phyloP scores from a whole-genome alignment of 2,888 invertebrate species.

The Celastrina argiolus region DNA sequence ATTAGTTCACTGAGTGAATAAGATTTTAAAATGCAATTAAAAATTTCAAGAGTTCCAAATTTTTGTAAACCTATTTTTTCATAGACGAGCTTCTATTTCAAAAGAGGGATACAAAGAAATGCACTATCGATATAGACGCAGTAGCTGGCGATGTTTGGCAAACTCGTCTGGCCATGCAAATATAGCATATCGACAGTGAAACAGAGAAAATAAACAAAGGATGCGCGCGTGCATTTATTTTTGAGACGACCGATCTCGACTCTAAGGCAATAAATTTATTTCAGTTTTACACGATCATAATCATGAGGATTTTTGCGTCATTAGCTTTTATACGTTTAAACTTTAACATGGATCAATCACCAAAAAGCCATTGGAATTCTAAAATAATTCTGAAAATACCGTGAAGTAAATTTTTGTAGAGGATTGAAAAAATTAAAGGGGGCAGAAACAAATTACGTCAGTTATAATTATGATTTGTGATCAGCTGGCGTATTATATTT shows the following conservation, averaged over 20 bases:
- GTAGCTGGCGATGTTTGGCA: neutral
- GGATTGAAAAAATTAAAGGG: too few species aligned
- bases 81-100: neutral
- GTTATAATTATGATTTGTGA: too few species aligned
- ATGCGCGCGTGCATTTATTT: slow-evolving; percentile 25
- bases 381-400: too few species aligned
- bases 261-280: neutral
- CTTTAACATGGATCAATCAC: too few species aligned
- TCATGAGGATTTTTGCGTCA: neutral
- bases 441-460: too few species aligned
- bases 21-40: too few species aligned
- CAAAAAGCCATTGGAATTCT: too few species aligned
- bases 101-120: neutral
- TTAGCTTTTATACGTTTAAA: too few species aligned
- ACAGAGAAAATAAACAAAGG: slow-evolving; percentile 13
- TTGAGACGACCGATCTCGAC: neutral
- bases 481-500: neutral
- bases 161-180: neutral
- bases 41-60: too few species aligned
- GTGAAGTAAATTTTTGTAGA: too few species aligned
- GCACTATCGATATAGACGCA: neutral
- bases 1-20: too few species aligned
- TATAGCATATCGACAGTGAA: slow-evolving; percentile 8
- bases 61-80: too few species aligned
- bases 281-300: neutral